These are phyloP conservation scores for Alectoris magna DNA, from an alignment of 2,797 vertebrate species.

Conservation along the genomic window DNA sequence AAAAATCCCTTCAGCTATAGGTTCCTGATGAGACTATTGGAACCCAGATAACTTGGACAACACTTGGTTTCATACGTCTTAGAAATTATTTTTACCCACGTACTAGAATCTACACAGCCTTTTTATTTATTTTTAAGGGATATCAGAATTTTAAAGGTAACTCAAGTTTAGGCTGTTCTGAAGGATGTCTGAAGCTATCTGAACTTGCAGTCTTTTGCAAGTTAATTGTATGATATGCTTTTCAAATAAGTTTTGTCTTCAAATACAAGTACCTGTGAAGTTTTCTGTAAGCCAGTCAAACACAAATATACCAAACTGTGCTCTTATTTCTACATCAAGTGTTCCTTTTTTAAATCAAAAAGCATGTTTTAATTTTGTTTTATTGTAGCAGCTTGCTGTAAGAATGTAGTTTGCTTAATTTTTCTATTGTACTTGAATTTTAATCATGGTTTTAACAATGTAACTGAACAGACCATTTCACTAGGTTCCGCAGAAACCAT, in stretches of 20 bases:
- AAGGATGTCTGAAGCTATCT: constrained; percentile 71
- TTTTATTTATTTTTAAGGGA: constrained; percentile 70
- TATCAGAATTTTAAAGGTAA: constrained; percentile 73
- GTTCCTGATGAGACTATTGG: constrained; percentile 66
- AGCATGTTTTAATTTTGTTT: constrained; percentile 80
- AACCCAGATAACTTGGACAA: constrained; percentile 60
- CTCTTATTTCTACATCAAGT: constrained; percentile 90
- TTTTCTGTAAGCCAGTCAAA: constrained; percentile 77
- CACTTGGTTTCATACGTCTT: constrained; percentile 28
- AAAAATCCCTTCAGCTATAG: not conserved
- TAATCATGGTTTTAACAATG: constrained; percentile 83
- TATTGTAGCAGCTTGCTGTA: constrained; percentile 78
- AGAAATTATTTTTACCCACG: constrained; percentile 12
- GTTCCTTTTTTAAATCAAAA: constrained; percentile 86
- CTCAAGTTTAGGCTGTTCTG: constrained; percentile 57
- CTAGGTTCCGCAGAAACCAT: constrained; percentile 78
- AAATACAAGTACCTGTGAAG: constrained; percentile 67
- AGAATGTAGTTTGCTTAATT: constrained; percentile 80
- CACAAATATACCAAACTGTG: constrained; percentile 90
- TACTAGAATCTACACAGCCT: constrained; percentile 59
- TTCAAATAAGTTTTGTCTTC: constrained; percentile 68
- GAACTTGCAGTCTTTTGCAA: constrained; percentile 71
- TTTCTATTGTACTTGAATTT: constrained; percentile 85
- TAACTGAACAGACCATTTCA: constrained; percentile 81
- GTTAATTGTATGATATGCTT: constrained; percentile 64